phyloP scores from a whole-genome alignment of 2,113 vertebrate species.

The Seriola quinqueradiata region DNA sequence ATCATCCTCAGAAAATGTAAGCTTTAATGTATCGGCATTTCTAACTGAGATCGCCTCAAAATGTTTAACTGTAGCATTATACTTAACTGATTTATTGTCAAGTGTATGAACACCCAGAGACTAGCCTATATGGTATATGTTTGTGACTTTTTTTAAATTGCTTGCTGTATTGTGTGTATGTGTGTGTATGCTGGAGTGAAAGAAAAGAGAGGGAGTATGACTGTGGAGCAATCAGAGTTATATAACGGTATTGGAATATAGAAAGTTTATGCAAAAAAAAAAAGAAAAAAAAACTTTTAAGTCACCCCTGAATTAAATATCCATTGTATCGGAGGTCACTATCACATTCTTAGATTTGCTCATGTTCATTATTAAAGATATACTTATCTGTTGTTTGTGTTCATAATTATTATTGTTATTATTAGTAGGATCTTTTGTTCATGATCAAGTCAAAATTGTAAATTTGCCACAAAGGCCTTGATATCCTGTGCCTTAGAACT shows the following conservation, averaged over 20 bases:
- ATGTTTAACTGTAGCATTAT: conserved; percentile 88
- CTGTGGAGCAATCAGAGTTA: conserved; percentile 89
- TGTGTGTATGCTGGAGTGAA: conserved; percentile 74
- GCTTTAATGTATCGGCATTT: conserved; percentile 93
- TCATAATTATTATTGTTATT: background rate
- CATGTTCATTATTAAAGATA: conserved; percentile 89
- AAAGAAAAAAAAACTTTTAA: conserved; percentile 73
- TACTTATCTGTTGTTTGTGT: conserved; percentile 82
- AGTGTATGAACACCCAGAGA: conserved; percentile 83
- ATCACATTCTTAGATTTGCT: conserved; percentile 88
- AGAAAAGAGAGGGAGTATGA: conserved; percentile 81
- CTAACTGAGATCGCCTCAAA: conserved; percentile 89
- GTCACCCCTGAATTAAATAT: conserved; percentile 86
- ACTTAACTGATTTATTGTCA: conserved; percentile 87
- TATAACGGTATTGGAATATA: conserved; percentile 88
- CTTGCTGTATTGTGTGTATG: conserved; percentile 87
- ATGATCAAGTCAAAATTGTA: too few species aligned
- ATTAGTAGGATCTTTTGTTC: too few species aligned
- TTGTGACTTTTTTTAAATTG: conserved; percentile 85
- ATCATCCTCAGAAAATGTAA: conserved; percentile 89
- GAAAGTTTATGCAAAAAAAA: conserved; percentile 83
- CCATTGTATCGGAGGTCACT: conserved; percentile 87
- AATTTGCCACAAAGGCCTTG: too few species aligned
- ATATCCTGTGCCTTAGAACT: too few species aligned
- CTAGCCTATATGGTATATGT: conserved; percentile 86